Conservation (phyloP, 2,888 invertebrate genomes). For the Blera fallax region DNA sequence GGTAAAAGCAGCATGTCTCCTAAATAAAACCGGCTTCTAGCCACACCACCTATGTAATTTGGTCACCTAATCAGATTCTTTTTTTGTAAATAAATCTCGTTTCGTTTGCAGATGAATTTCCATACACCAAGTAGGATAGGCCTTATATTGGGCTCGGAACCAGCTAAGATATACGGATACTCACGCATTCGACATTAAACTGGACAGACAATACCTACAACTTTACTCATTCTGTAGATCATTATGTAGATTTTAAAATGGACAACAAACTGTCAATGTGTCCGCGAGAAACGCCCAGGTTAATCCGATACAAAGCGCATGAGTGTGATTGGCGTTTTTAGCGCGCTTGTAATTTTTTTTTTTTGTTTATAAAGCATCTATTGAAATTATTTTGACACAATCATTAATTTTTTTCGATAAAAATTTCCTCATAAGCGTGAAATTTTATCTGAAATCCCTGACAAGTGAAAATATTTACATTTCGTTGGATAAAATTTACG, state of each 20-base stretch:
- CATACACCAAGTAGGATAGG: slow-evolving; percentile 40
- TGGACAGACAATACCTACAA: slow-evolving; percentile 13
- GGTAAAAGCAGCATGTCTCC: slow-evolving; percentile 48
- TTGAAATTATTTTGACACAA: slow-evolving; percentile 61
- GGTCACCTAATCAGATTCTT: slow-evolving; percentile 64
- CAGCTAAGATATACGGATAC: background rate
- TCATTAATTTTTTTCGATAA: slow-evolving; percentile 47
- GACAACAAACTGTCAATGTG: slow-evolving; percentile 39
- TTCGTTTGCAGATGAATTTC: slow-evolving; percentile 54
- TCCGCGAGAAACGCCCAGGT: slow-evolving; percentile 43
- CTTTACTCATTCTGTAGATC: slow-evolving; percentile 23
- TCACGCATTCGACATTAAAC: slow-evolving; percentile 12
- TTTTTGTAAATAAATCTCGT: slow-evolving; percentile 53
- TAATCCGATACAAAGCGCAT: background rate
- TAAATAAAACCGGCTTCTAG: slow-evolving; percentile 42
- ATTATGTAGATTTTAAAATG: slow-evolving; percentile 39
- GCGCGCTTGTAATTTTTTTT: slow-evolving; percentile 43
- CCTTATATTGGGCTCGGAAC: background rate
- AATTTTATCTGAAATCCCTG: slow-evolving; percentile 15
- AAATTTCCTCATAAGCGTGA: slow-evolving; percentile 22
- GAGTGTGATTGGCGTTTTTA: slow-evolving; percentile 53
- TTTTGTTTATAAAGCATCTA: slow-evolving; percentile 41
- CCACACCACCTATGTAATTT: slow-evolving; percentile 40
- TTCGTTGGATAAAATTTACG: slow-evolving; percentile 5
- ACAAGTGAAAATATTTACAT: slow-evolving; percentile 45